Evolutionary conservation across 2,888 invertebrate species (phyloP).

Genomic region (Drosophila mayaguana): DNA sequence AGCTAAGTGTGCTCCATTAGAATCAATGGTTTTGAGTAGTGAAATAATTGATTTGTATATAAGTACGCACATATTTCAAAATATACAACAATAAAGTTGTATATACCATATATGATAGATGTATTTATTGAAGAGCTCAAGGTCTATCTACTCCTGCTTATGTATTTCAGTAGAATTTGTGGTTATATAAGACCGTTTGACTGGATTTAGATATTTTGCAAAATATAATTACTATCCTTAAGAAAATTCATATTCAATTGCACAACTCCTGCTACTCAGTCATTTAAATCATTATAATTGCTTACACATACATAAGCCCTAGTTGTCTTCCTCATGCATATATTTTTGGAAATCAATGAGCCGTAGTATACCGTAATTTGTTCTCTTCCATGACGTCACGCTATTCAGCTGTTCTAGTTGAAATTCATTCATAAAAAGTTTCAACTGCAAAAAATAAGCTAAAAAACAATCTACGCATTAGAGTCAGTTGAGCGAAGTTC

Average conservation of each 20-base stretch:
- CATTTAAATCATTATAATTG: background rate
- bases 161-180: background rate
- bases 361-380: background rate
- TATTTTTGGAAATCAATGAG: slow-evolving; percentile 4
- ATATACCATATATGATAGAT: background rate
- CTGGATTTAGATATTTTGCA: background rate
- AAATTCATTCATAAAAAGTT: slow-evolving; percentile 70
- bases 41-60: background rate
- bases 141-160: background rate
- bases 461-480: slow-evolving; percentile 31
- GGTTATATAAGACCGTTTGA: background rate
- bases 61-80: background rate
- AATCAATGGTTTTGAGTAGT: background rate
- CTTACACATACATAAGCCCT: background rate
- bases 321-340: background rate
- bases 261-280: background rate
- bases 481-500: slow-evolving; percentile 32
- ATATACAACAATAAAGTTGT: background rate
- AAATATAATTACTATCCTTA: background rate
- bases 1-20: background rate
- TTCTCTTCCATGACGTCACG: slow-evolving; percentile 42
- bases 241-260: background rate
- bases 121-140: background rate
- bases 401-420: slow-evolving; percentile 10
- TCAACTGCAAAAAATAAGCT: slow-evolving; percentile 4